phyloP scores from a whole-genome alignment of 2,113 vertebrate species.

The Heterocephalus glaber region DNA sequence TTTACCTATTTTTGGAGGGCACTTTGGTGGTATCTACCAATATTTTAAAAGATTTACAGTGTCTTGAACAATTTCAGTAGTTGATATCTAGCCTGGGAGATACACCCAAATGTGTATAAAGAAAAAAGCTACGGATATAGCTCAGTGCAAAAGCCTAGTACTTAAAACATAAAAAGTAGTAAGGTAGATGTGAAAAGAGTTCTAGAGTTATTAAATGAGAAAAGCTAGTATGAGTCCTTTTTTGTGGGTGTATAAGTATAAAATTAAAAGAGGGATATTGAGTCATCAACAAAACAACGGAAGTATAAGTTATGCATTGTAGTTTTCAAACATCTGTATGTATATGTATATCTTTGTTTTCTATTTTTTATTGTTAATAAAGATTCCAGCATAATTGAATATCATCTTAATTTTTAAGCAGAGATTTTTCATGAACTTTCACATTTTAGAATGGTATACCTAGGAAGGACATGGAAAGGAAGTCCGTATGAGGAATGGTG shows the following conservation, averaged over 20 bases:
- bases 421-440: background rate
- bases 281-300: background rate
- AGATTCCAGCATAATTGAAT: background rate
- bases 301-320: background rate
- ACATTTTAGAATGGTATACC: background rate
- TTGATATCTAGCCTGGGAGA: background rate
- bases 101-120: background rate
- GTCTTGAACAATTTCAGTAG: background rate
- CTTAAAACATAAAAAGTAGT: background rate
- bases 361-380: background rate
- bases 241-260: background rate
- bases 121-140: background rate
- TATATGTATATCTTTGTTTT: background rate
- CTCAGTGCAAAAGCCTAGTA: background rate
- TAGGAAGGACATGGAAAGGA: background rate
- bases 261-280: background rate
- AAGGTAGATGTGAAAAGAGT: background rate
- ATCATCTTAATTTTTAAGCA: slow-evolving; percentile 6
- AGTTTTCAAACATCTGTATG: background rate
- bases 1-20: background rate
- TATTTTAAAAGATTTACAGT: background rate
- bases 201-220: background rate
- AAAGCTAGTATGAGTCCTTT: background rate
- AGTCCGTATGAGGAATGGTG: background rate
- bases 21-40: background rate